These are phyloP conservation scores for Mormyrus hasselquistii DNA, from an alignment of 2,797 vertebrate genomes.

Conservation along the genomic window DNA sequence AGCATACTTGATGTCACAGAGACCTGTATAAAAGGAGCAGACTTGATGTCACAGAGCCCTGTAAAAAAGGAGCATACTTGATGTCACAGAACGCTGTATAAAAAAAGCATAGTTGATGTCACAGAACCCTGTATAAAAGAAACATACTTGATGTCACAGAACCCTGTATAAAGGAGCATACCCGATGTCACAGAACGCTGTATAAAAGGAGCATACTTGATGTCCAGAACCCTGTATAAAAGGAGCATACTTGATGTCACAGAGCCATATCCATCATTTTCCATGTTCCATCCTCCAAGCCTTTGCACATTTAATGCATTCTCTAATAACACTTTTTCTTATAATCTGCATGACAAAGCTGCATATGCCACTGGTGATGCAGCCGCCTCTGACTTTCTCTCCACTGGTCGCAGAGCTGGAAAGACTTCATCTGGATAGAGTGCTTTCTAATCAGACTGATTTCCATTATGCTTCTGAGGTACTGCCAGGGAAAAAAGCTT, in stretches of 20 bases:
- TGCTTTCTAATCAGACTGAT: constrained; percentile 11
- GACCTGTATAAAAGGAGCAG: no score
- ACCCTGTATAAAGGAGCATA: background rate
- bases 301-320: background rate
- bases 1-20: no score
- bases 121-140: no score
- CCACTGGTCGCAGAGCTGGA: background rate
- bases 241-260: no score
- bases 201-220: no score
- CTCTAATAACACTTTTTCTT: background rate
- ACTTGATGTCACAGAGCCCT: no score
- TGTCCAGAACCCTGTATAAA: no score
- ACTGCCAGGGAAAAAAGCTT: background rate
- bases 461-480: background rate
- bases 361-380: background rate
- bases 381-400: background rate
- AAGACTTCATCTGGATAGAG: background rate
- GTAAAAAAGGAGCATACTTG: no score
- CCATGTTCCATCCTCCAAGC: background rate
- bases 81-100: no score
- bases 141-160: no score
- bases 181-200: no score
- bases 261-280: background rate
- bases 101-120: no score
- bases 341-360: background rate